Evolutionary conservation across 2,797 vertebrate genomes (phyloP).

Genomic region (Calcarius lapponicus): DNA sequence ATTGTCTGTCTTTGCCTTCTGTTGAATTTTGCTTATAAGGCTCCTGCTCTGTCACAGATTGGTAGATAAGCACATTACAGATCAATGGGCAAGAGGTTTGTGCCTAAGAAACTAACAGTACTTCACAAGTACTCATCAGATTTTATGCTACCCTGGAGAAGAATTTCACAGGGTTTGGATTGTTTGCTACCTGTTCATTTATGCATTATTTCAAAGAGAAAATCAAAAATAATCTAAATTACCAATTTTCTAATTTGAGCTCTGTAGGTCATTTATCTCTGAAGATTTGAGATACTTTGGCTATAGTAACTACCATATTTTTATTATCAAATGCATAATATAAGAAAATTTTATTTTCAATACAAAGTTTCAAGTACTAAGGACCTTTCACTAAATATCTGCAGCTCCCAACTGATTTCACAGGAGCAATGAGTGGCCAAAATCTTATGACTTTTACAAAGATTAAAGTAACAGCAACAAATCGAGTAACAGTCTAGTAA

Average conservation of each 20-base stretch:
- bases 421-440: neutral
- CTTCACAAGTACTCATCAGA: neutral
- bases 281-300: neutral
- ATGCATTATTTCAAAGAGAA: conserved; percentile 25
- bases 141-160: conserved; percentile 11
- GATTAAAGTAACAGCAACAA: neutral
- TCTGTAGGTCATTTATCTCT: neutral
- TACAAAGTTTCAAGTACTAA: neutral
- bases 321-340: neutral
- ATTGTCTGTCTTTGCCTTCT: neutral
- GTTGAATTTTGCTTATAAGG: neutral
- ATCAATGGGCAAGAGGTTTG: neutral
- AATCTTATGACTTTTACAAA: neutral
- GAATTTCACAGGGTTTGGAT: conserved; percentile 1
- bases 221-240: conserved; percentile 21
- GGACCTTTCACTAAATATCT: neutral
- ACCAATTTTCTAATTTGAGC: conserved; percentile 16
- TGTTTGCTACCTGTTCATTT: conserved; percentile 51
- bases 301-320: neutral
- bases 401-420: neutral
- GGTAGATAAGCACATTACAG: neutral
- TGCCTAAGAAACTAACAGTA: neutral
- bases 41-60: neutral
- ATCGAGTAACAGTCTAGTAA: neutral
- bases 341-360: neutral